A percentile compares a stretch with the other conserved stretches of the same genome.
Evolutionary conservation across 53 echinoderm and acorn worm species (phyloP).

Genomic region (Henricia sp.): DNA sequence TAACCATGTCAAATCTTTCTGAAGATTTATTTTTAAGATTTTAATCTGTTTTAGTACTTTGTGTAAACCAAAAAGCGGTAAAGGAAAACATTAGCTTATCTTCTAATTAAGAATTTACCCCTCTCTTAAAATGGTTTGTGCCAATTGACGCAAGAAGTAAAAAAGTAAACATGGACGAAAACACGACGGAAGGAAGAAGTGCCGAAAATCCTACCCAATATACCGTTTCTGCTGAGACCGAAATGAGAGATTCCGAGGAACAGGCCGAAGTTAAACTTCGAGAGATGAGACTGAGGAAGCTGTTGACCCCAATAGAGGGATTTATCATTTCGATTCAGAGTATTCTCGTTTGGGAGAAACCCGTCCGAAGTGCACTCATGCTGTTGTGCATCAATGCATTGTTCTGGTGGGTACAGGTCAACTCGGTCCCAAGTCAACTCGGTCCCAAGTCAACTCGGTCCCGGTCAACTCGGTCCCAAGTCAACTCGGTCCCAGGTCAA

Average conservation of each 20-base stretch:
- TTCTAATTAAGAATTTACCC: too few species aligned
- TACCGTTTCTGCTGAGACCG: slow-evolving; percentile 62
- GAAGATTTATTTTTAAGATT: too few species aligned
- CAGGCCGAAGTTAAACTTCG: slow-evolving; percentile 66
- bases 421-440: too few species aligned
- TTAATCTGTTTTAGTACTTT: too few species aligned
- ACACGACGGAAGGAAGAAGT: not conserved
- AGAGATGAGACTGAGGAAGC: slow-evolving; percentile 72
- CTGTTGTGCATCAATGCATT: slow-evolving; percentile 86
- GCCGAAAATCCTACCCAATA: not conserved
- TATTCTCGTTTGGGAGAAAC: slow-evolving; percentile 97
- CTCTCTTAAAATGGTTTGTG: not conserved
- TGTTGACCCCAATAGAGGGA: slow-evolving; percentile 82
- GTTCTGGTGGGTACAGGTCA: slow-evolving; percentile 96
- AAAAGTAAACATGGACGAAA: slow-evolving; percentile 31
- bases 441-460: too few species aligned
- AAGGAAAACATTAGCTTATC: too few species aligned
- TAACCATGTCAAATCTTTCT: too few species aligned
- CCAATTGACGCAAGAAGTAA: slow-evolving; percentile 17
- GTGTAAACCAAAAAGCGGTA: too few species aligned
- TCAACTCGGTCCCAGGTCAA: too few species aligned
- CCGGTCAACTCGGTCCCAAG: too few species aligned
- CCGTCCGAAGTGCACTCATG: slow-evolving; percentile 80
- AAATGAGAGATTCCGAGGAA: slow-evolving; percentile 77
- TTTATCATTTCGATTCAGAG: slow-evolving; percentile 83